A percentile compares a stretch with the other conserved stretches of the same genome.
Conservation (phyloP, 1,140 invertebrate genomes). For the Macrobrachium rosenbergii region DNA sequence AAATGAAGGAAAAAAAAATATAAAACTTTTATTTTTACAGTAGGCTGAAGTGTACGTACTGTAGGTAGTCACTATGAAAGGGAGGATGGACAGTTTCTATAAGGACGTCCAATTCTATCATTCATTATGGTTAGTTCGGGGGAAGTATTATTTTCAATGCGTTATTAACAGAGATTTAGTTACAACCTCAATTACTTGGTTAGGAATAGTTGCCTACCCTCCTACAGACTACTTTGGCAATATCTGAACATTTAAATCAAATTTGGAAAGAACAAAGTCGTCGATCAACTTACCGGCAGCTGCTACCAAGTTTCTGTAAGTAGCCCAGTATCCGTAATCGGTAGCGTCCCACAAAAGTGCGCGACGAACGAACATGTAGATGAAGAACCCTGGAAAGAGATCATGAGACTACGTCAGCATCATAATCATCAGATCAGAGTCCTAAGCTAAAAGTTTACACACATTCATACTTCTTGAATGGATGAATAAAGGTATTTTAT, state of each 20-base stretch:
- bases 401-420: neutral
- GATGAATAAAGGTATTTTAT: neutral
- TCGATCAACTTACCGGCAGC: conserved; percentile 14
- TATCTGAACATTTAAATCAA: too few species aligned
- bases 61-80: too few species aligned
- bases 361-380: conserved; percentile 48
- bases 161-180: too few species aligned
- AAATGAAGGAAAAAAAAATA: neutral
- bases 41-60: too few species aligned
- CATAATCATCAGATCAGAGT: neutral
- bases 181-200: too few species aligned
- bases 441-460: neutral
- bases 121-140: too few species aligned
- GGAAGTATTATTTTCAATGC: too few species aligned
- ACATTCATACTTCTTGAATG: neutral
- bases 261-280: neutral
- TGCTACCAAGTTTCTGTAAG: conserved; percentile 37
- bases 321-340: conserved; percentile 52
- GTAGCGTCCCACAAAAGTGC: conserved; percentile 41
- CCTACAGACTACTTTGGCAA: too few species aligned
- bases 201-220: too few species aligned
- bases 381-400: conserved; percentile 41
- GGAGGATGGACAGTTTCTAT: too few species aligned
- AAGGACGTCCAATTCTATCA: too few species aligned
- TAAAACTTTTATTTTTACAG: too few species aligned